A percentile compares a stretch with the other conserved stretches of the same genome.
Conservation (phyloP, 2,888 invertebrate genomes). For the Keiferia lycopersicella region DNA sequence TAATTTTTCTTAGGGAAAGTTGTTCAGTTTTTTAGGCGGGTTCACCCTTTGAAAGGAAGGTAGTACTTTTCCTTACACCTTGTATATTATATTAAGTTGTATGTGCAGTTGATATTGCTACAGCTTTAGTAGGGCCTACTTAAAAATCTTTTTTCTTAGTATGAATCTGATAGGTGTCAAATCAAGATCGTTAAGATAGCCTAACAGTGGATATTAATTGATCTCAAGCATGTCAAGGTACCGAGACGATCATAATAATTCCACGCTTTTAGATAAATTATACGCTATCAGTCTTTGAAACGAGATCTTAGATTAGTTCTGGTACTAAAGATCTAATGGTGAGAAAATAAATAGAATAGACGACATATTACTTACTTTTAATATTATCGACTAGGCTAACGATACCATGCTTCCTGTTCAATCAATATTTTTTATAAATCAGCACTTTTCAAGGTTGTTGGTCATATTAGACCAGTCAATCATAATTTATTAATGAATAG, state of each 20-base stretch:
- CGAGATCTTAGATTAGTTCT: conserved; percentile 3
- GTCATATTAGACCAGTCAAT: conserved; percentile 6
- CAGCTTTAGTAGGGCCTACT: neutral
- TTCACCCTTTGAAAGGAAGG: too few relatives aligned
- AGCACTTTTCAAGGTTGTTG: conserved; percentile 2
- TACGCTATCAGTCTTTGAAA: neutral
- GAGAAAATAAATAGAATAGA: conserved; percentile 2
- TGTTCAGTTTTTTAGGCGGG: too few relatives aligned
- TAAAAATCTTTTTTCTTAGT: too few relatives aligned
- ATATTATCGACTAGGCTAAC: neutral
- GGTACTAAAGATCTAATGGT: conserved; percentile 1
- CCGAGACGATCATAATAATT: neutral
- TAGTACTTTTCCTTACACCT: too few relatives aligned
- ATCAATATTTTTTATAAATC: neutral
- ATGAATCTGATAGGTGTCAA: too few relatives aligned
- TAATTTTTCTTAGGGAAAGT: too few relatives aligned
- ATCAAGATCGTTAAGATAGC: too few relatives aligned
- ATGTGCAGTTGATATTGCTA: too few relatives aligned
- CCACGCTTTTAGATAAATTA: neutral
- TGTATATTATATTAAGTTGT: too few relatives aligned
- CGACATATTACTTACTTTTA: neutral
- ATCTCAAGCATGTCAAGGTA: conserved; percentile 18
- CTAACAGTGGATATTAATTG: conserved; percentile 3
- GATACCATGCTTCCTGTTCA: neutral
- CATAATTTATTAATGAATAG: conserved; percentile 12